Conservation (phyloP, 2,888 invertebrate genomes). For the Halictus ligatus region DNA sequence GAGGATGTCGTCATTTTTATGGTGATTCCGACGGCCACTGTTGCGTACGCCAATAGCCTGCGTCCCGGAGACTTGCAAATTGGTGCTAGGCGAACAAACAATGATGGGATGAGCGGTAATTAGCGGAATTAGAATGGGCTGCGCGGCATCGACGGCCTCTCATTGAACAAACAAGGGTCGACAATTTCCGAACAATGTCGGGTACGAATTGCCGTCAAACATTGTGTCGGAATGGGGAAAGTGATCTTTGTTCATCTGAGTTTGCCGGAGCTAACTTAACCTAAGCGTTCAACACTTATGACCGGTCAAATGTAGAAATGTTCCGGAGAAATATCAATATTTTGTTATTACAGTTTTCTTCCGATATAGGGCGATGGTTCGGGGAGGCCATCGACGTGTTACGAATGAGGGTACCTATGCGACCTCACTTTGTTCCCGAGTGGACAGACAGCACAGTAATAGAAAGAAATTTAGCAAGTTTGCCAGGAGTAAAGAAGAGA, state of each 20-base stretch:
- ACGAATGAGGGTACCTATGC: no score
- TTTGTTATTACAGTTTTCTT: no score
- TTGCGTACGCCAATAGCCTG: background rate
- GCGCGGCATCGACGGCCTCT: background rate
- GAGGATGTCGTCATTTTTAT: constrained; percentile 21
- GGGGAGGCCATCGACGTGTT: no score
- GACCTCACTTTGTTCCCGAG: no score
- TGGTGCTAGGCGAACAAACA: background rate
- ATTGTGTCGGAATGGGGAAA: background rate
- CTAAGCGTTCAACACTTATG: no score
- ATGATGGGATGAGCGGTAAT: background rate
- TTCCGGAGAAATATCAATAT: background rate
- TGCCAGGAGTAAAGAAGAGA: no score
- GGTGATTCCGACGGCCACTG: background rate
- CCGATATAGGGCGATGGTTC: no score
- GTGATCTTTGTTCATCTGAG: background rate
- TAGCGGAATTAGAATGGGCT: background rate
- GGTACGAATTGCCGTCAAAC: background rate
- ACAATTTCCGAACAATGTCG: background rate
- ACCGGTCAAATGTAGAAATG: background rate
- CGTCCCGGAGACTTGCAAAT: background rate
- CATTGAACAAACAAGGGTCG: background rate
- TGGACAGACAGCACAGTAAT: no score
- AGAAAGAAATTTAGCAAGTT: no score
- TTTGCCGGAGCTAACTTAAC: background rate